Evolutionary conservation across 2,797 vertebrate species (phyloP).

Genomic region (Antrozous pallidus): DNA sequence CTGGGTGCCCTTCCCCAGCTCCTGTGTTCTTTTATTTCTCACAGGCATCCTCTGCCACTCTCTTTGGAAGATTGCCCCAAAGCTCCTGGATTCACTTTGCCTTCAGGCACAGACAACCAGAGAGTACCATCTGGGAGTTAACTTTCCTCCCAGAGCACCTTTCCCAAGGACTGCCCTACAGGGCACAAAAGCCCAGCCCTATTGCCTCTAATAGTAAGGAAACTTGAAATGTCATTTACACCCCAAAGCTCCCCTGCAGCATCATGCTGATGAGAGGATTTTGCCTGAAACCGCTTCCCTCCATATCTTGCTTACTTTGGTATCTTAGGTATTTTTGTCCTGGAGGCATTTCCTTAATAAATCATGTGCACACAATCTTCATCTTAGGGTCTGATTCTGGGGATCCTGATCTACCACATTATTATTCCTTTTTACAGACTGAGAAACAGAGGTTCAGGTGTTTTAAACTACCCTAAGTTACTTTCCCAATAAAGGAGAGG

Average conservation of each 20-base stretch:
- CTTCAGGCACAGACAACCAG: neutral
- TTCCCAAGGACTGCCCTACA: neutral
- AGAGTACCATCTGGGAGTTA: neutral
- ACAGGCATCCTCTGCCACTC: neutral
- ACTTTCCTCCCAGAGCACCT: neutral
- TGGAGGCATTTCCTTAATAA: constrained; percentile 17
- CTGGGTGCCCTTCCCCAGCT: neutral
- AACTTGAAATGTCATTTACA: neutral
- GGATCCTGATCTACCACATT: neutral
- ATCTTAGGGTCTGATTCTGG: neutral
- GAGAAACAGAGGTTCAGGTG: neutral
- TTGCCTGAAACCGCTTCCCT: neutral
- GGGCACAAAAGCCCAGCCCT: neutral
- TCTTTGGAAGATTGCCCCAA: neutral
- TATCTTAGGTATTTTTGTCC: neutral
- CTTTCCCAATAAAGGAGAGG: neutral
- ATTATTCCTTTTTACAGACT: neutral
- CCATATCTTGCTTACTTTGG: neutral
- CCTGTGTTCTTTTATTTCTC: neutral
- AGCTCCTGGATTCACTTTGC: neutral
- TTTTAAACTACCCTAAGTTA: neutral
- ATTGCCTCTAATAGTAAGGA: neutral
- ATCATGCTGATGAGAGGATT: neutral
- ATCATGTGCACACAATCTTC: neutral
- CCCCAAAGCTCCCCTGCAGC: neutral